These are phyloP conservation scores for Seriola dumerili DNA, from an alignment of 2,113 vertebrate genomes.

Conservation along the genomic window DNA sequence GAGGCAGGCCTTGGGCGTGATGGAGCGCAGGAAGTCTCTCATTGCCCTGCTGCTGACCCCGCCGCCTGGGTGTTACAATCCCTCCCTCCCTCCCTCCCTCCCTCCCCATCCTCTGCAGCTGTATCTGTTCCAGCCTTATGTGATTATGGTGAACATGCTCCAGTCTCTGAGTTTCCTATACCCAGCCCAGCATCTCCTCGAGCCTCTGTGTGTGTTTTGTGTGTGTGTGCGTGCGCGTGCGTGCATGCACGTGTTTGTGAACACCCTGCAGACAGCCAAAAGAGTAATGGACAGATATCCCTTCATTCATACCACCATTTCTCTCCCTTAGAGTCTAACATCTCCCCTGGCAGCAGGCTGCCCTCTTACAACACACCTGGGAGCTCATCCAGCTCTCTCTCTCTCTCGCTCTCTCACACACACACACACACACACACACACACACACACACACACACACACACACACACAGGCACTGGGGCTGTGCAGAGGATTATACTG, in stretches of 20 bases:
- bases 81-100: background rate
- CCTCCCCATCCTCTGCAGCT: conserved; percentile 46
- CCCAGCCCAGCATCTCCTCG: background rate
- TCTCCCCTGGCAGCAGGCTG: conserved; percentile 55
- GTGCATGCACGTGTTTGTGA: background rate
- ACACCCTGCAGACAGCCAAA: conserved; percentile 44
- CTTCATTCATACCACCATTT: conserved; percentile 57
- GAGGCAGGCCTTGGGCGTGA: conserved; percentile 87
- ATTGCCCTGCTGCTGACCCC: conserved; percentile 87
- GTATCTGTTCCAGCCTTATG: conserved; percentile 69
- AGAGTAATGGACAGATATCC: conserved; percentile 60
- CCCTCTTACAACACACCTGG: conserved; percentile 59
- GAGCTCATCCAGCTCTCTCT: conserved; percentile 45
- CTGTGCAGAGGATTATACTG: conserved; percentile 13
- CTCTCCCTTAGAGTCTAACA: conserved; percentile 46
- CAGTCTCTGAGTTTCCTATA: conserved; percentile 50
- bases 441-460: background rate
- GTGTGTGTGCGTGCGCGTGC: background rate
- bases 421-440: background rate
- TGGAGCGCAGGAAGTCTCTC: conserved; percentile 88
- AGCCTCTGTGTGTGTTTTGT: background rate
- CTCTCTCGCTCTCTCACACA: background rate
- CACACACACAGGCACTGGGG: background rate
- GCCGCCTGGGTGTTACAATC: conserved; percentile 81
- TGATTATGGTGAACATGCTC: conserved; percentile 68